Base-by-base conservation (phyloP, 2,797 vertebrate species). In the Tamandua tetradactyla region DNA sequence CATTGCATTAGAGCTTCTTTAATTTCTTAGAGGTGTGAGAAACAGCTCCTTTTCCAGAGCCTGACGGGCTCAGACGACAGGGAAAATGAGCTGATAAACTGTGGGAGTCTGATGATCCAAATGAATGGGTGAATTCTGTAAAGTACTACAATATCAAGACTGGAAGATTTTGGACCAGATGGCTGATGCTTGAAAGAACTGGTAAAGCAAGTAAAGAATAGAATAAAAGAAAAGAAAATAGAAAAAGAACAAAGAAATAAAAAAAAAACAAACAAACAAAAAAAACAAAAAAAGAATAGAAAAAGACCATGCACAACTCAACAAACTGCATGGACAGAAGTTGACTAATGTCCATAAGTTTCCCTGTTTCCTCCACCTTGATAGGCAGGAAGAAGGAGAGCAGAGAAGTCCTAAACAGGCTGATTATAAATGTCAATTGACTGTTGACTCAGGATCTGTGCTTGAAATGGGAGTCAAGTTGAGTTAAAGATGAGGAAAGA, bases 151-250 rank as follows among this genome's bases (percentile, higher is more conserved):
- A 59, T 47, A 47, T 37, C 17, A 2, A 3, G 11, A 74, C 3
- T 37, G 3, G 1, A 27, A 7, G 2, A 3, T 35, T 2, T 0
- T 57, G 76, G 25, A 11, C 20, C 2, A 14, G 22, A 5, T 7
- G 57, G 52, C 8, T 22, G 40, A 78, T 57, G 9, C 11, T 1
- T 20, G 9, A 32, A 2, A 17, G n/a, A 2, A 30, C 15, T 20
- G 59, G 15, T 6, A 52, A 1, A 72, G 6, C 25, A 59, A 55
- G 12, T n/a, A 20, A 75, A 68, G 47, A 68, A 32, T 18, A 37
- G 89, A 40, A 59, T 9, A 3, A n/a, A n/a, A n/a, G n/a, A n/a
- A n/a, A n/a, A n/a, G n/a, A n/a, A n/a, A n/a, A n/a, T n/a, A n/a
- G n/a, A n/a, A n/a, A n/a, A n/a, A n/a, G n/a, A n/a, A n/a, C n/a